A percentile compares a stretch with the other conserved stretches of the same genome.
These are phyloP conservation scores for Eubasilissa splendida DNA, from an alignment of 2,888 invertebrate species.

Conservation along the genomic window DNA sequence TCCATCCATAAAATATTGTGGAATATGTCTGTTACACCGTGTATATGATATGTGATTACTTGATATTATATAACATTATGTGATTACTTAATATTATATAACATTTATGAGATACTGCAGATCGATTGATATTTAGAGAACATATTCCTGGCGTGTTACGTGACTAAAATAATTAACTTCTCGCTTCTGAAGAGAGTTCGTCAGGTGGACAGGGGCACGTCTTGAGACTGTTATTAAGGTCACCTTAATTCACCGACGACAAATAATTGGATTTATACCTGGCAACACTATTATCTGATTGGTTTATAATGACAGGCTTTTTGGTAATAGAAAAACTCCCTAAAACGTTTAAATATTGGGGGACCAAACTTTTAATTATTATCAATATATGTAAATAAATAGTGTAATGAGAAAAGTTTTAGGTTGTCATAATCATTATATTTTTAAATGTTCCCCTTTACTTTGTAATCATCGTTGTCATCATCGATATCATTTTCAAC, in stretches of 20 bases:
- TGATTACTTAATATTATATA: no score
- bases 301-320: constrained; percentile 39
- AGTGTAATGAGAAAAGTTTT: neutral
- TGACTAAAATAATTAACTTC: neutral
- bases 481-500: neutral
- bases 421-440: neutral
- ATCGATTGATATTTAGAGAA: no score
- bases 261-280: constrained; percentile 43
- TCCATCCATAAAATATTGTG: no score
- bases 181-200: neutral
- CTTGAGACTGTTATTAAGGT: constrained; percentile 24
- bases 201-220: constrained; percentile 33
- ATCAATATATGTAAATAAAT: neutral
- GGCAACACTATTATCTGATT: constrained; percentile 40
- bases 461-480: neutral
- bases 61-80: no score
- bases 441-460: neutral
- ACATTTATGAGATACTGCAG: no score
- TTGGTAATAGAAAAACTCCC: constrained; percentile 23
- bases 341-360: constrained; percentile 19
- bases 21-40: no score
- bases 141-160: no score
- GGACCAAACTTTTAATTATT: constrained; percentile 21
- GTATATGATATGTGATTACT: no score
- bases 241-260: constrained; percentile 34